phyloP scores from a whole-genome alignment of 2,113 vertebrate genomes.

The Nycticorax nycticorax region DNA sequence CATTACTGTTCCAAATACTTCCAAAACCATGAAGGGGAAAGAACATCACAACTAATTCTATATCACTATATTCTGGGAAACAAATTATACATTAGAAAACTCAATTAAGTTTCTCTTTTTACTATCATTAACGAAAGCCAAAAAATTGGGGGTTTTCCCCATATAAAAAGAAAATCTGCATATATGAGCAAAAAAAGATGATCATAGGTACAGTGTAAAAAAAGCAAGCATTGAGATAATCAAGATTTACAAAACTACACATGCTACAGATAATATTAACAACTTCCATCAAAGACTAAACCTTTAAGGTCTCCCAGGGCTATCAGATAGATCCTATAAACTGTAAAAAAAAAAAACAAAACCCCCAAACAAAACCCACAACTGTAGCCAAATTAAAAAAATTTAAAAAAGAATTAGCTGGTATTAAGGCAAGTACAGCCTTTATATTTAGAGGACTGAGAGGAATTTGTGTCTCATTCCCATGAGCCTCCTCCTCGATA shows the following conservation, averaged over 20 bases:
- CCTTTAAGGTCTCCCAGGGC: background rate
- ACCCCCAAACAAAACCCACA: too few relatives aligned
- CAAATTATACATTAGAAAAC: background rate
- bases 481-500: background rate
- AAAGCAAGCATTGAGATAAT: background rate
- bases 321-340: background rate
- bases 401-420: accelerated
- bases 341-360: background rate
- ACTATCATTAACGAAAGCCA: background rate
- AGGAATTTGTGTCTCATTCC: background rate
- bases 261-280: background rate
- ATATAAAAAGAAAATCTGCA: background rate
- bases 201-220: background rate
- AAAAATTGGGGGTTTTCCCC: background rate
- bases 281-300: background rate
- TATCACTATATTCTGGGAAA: background rate
- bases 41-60: background rate
- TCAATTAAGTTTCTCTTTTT: background rate
- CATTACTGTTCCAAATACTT: background rate
- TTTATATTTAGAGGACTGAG: background rate
- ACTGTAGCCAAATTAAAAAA: too few relatives aligned
- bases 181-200: background rate
- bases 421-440: background rate
- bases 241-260: background rate
- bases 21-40: background rate